A percentile compares a stretch with the other conserved stretches of the same genome.
phyloP scores from a whole-genome alignment of 2,113 vertebrate species.

The Osmerus eperlanus region DNA sequence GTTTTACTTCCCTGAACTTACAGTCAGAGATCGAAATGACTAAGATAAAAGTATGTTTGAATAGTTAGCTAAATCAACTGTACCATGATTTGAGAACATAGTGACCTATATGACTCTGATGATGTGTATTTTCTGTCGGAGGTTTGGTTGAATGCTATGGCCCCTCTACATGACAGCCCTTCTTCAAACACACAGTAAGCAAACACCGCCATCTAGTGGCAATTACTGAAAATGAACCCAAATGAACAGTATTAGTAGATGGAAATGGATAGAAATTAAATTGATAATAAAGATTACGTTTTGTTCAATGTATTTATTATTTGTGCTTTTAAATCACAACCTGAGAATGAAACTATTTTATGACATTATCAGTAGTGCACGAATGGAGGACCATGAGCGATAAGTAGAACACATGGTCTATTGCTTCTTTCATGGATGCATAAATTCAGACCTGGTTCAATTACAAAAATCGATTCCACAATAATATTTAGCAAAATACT shows the following conservation, averaged over 20 bases:
- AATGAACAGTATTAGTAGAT: neutral
- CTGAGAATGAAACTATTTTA: slow-evolving; percentile 21
- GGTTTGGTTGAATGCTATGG: too few species aligned
- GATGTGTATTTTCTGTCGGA: too few species aligned
- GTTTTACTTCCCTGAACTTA: neutral
- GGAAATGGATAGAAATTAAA: neutral
- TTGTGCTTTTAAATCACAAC: slow-evolving; percentile 15
- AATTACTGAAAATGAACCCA: slow-evolving; percentile 31
- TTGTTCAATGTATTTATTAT: neutral
- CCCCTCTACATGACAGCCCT: neutral
- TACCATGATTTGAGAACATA: too few species aligned
- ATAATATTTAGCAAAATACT: too few species aligned
- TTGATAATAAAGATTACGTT: neutral
- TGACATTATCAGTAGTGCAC: slow-evolving; percentile 21
- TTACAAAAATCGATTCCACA: too few species aligned
- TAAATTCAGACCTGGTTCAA: too few species aligned
- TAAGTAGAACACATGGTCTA: neutral
- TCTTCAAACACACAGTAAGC: slow-evolving; percentile 12
- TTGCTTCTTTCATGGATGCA: too few species aligned
- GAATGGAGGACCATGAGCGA: slow-evolving; percentile 12
- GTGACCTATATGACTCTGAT: too few species aligned
- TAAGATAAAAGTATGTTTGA: neutral
- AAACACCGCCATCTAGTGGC: slow-evolving; percentile 58
- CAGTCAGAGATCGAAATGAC: neutral
- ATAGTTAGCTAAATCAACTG: neutral